Percentiles rank a stretch among this genome's conserved stretches.
These are phyloP conservation scores for Pedionomus torquatus DNA, from an alignment of 2,113 vertebrate species.

Conservation along the genomic window DNA sequence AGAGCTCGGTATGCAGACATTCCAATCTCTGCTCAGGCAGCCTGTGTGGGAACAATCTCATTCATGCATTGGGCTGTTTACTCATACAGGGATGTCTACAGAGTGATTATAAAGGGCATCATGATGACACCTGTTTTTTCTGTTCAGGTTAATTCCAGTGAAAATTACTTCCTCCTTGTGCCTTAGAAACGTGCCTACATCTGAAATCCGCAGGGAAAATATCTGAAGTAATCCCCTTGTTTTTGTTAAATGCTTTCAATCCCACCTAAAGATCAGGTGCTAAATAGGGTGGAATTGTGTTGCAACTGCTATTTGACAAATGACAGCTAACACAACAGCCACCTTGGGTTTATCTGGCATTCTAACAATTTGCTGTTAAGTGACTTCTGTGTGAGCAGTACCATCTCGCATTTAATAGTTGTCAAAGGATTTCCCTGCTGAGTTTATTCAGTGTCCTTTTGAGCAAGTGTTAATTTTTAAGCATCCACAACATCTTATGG, in stretches of 20 bases:
- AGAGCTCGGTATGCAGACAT: not conserved
- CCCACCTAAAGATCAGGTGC: not conserved
- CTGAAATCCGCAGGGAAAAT: slow-evolving; percentile 19
- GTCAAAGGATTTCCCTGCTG: not conserved
- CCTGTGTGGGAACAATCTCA: not conserved
- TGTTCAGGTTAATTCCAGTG: slow-evolving; percentile 4
- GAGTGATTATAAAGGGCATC: not conserved
- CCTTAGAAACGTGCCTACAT: slow-evolving; percentile 3
- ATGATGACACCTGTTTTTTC: slow-evolving; percentile 16
- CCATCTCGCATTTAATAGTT: not conserved
- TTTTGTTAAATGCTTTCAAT: slow-evolving; percentile 5
- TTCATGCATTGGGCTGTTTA: not conserved
- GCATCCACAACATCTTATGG: not conserved
- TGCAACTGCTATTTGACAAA: not conserved
- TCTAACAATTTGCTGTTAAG: not conserved
- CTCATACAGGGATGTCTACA: not conserved
- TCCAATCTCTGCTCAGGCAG: not conserved
- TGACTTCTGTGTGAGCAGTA: not conserved
- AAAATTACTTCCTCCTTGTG: slow-evolving; percentile 32
- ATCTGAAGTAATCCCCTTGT: slow-evolving; percentile 14
- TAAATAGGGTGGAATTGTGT: not conserved
- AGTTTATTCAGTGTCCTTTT: not conserved
- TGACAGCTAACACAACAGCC: not conserved
- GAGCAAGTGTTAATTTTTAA: not conserved
- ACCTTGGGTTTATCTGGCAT: not conserved